phyloP scores from a whole-genome alignment of 2,113 vertebrate genomes.

The Bos taurus region ARS-UCD2.0 NC_037329.1:25345001-25345500 shows the following conservation, averaged over 20 bases:
- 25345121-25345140: background rate
- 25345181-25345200: background rate
- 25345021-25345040: background rate
- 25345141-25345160: background rate
- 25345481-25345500: background rate
- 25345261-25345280: background rate
- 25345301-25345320: background rate
- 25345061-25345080: background rate
- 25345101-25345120: background rate
- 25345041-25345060: background rate
- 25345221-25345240: background rate
- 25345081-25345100: background rate
- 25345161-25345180: background rate
- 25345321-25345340: background rate
- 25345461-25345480: background rate
- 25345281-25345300: background rate
- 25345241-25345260: background rate
- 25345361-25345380: background rate
- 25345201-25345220: background rate
- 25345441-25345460: background rate
- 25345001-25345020: background rate
- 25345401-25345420: background rate
- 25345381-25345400: background rate
- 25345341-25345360: background rate
- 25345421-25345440: background rate